Evolutionary conservation across 92 coral and sea anemone species (phyloP).

Genomic region (Actinernus sp.): DNA sequence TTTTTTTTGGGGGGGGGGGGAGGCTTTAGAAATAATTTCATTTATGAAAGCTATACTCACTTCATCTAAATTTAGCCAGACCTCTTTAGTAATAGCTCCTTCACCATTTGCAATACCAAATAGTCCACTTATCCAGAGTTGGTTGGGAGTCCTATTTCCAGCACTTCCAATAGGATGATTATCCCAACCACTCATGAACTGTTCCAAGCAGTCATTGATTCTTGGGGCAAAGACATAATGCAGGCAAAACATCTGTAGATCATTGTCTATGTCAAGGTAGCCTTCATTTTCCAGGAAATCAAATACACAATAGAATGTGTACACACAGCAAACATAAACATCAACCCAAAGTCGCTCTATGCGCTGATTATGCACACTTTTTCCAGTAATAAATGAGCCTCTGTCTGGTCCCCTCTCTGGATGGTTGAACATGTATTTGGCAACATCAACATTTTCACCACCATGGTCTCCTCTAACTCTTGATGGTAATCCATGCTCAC

Average conservation of each 20-base stretch:
- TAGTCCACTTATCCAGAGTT: slow-evolving; percentile 66
- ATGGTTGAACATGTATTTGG: slow-evolving; percentile 64
- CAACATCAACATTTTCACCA: slow-evolving; percentile 75
- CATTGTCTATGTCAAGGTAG: slow-evolving; percentile 60
- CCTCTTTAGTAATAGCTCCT: slow-evolving; percentile 41
- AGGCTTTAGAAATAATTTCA: not conserved
- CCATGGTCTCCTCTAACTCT: no score
- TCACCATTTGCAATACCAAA: slow-evolving; percentile 34
- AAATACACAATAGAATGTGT: slow-evolving; percentile 52
- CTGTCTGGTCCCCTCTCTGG: slow-evolving; percentile 73
- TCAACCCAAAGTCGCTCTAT: slow-evolving; percentile 72
- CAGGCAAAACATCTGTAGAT: slow-evolving; percentile 60
- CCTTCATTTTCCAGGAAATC: slow-evolving; percentile 62
- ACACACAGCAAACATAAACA: slow-evolving; percentile 61
- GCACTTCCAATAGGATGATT: slow-evolving; percentile 55
- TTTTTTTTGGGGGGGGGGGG: no score
- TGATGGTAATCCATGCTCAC: slow-evolving; percentile 57
- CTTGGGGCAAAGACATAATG: slow-evolving; percentile 64
- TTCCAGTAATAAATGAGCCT: slow-evolving; percentile 69
- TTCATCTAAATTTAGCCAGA: slow-evolving; percentile 53
- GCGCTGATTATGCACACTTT: no score
- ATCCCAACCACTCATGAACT: slow-evolving; percentile 62
- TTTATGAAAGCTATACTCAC: slow-evolving; percentile 23
- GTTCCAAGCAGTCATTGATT: slow-evolving; percentile 55
- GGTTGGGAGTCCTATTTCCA: slow-evolving; percentile 66